Evolutionary conservation across 2,113 vertebrate species (phyloP).

Genomic region (Limnothrissa miodon): DNA sequence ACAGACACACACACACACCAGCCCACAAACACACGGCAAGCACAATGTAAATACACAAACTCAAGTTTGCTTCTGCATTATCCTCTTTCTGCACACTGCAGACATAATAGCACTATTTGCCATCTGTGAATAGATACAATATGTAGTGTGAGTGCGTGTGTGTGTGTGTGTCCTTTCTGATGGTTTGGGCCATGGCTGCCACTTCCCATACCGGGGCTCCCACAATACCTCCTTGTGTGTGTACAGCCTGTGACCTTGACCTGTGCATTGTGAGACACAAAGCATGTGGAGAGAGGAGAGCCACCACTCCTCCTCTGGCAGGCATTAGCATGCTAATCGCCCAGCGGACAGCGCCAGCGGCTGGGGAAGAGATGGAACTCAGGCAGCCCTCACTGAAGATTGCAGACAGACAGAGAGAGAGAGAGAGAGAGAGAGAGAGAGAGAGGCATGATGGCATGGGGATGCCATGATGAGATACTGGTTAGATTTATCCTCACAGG

Average conservation of each 20-base stretch:
- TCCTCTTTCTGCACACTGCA: not conserved
- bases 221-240: slow-evolving; percentile 51
- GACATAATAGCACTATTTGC: slow-evolving; percentile 44
- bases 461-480: not conserved
- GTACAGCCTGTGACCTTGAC: slow-evolving; percentile 50
- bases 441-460: not conserved
- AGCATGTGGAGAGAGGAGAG: slow-evolving; percentile 48
- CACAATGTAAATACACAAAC: not conserved
- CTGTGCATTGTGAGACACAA: slow-evolving; percentile 65
- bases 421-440: too few species aligned
- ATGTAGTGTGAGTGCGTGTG: not conserved
- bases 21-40: not conserved
- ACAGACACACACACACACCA: not conserved
- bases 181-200: slow-evolving; percentile 23
- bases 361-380: not conserved
- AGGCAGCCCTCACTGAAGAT: too few species aligned
- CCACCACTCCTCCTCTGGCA: slow-evolving; percentile 30
- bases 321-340: slow-evolving; percentile 66
- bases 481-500: not conserved
- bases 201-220: slow-evolving; percentile 47
- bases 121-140: slow-evolving; percentile 29
- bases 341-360: slow-evolving; percentile 27
- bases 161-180: slow-evolving; percentile 19
- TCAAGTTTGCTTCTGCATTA: not conserved
- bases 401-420: too few species aligned